Evolutionary conservation across 2,888 invertebrate species (phyloP).

Genomic region (Venusia cambrica): DNA sequence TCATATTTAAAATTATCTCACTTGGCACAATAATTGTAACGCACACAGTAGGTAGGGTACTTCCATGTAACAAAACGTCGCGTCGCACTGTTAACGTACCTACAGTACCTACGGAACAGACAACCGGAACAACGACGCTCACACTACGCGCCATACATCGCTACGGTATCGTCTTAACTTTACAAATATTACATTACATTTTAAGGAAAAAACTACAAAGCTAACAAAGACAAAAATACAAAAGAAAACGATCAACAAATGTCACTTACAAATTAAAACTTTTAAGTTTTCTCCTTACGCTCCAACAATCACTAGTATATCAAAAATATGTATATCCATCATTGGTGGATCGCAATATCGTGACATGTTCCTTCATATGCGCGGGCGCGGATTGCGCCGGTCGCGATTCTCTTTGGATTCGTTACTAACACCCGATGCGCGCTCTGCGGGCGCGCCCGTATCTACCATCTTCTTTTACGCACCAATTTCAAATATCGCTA

Average conservation of each 20-base stretch:
- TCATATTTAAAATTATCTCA: constrained; percentile 74
- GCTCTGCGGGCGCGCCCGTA: constrained; percentile 9
- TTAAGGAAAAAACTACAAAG: constrained; percentile 73
- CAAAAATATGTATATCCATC: constrained; percentile 60
- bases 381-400: constrained; percentile 16
- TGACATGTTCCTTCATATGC: constrained; percentile 15
- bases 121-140: constrained; percentile 53
- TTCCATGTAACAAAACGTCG: constrained; percentile 64
- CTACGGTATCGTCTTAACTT: constrained; percentile 58
- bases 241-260: constrained; percentile 78
- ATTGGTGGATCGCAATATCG: constrained; percentile 24
- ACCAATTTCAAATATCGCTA: constrained; percentile 49
- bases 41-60: constrained; percentile 73
- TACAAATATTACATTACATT: constrained; percentile 50
- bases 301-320: constrained; percentile 74
- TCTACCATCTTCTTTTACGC: constrained; percentile 48
- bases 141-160: constrained; percentile 53
- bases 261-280: constrained; percentile 77
- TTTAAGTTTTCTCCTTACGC: constrained; percentile 66
- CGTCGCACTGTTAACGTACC: too few species aligned
- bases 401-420: constrained; percentile 53
- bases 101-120: constrained; percentile 50
- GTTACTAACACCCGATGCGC: constrained; percentile 50
- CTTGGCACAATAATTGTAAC: constrained; percentile 79
- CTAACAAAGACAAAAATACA: constrained; percentile 78